Base-by-base conservation (phyloP, 2,113 vertebrate genomes). In the Ctenodactylus gundi region DNA sequence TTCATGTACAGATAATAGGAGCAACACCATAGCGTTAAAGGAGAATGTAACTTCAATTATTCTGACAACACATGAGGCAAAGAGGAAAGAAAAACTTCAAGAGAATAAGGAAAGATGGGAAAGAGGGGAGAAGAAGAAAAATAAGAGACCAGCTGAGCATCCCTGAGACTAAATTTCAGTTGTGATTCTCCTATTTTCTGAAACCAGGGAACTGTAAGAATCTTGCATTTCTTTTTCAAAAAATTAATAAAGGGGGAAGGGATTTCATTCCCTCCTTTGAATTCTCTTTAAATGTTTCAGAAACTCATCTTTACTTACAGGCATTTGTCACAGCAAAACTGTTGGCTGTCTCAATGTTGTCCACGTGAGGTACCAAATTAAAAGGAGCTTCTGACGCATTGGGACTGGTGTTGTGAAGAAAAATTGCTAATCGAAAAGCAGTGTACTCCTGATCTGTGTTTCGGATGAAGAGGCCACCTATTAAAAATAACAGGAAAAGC, bases 361-460 rank as follows among this genome's bases (percentile, higher is more conserved):
- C 99, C 94, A 99, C 99, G 64, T 99, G 99, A 96, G 99, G 99
- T 97, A 99, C 99, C 98, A 99, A 98, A 98, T 99, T 99, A 98
- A 99, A 99, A 96, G 99, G 99, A 94, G 99, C 99, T 98, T 99
- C 99, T 0, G 99, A 99, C 80, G 99, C 99, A 94, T 99, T 99
- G 76, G 99, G 99, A 98, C 99, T 99, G 98, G 99, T 99, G 98
- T 99, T 99, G 98, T 99, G 99, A 96, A 99, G 99, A 98, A 99
- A 99, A 98, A 99, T 99, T 92, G 99, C 99, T 98, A 99, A 98
- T 95, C 99, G 99, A 97, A 99, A 99, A 91, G 99, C 99, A 90
- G 99, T 99, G 97, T 99, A 99, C 98, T 99, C 99, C 99, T 99
- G 99, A 99, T 99, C 99, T 96, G 99, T 99, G 98, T 99, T 99